Conservation (phyloP, 2,797 vertebrate species). For the Oceanodroma leucorhoa region DNA sequence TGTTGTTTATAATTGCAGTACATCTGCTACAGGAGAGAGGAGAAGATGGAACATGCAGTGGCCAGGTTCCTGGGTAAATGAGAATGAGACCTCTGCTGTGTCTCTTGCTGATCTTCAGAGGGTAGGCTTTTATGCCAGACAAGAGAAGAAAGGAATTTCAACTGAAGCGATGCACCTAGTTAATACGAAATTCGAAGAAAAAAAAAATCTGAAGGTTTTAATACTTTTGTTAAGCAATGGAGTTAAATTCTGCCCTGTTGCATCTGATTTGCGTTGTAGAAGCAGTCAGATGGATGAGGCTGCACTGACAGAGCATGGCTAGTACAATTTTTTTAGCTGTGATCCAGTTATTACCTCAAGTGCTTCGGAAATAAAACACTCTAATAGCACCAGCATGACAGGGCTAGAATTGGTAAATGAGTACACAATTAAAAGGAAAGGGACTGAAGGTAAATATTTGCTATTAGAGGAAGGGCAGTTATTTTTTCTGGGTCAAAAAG, state of each 20-base stretch:
- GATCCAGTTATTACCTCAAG: not conserved
- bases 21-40: not conserved
- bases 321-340: not conserved
- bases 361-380: not conserved
- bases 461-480: not conserved
- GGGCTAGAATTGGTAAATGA: not conserved
- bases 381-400: not conserved
- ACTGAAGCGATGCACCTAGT: not conserved
- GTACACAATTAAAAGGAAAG: not conserved
- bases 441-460: not conserved
- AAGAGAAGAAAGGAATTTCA: not conserved
- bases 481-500: not conserved
- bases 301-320: not conserved
- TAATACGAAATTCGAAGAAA: not conserved
- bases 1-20: constrained; percentile 9
- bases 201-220: not conserved
- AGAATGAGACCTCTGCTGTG: not conserved
- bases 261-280: not conserved
- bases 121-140: not conserved
- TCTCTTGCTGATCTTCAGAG: not conserved
- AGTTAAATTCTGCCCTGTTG: not conserved
- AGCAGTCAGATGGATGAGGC: not conserved
- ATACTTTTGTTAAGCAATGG: not conserved
- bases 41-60: not conserved
- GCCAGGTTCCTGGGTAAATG: not conserved